These are phyloP conservation scores for Ispidina lecontei DNA, from an alignment of 2,797 vertebrate genomes.

Conservation along the genomic window DNA sequence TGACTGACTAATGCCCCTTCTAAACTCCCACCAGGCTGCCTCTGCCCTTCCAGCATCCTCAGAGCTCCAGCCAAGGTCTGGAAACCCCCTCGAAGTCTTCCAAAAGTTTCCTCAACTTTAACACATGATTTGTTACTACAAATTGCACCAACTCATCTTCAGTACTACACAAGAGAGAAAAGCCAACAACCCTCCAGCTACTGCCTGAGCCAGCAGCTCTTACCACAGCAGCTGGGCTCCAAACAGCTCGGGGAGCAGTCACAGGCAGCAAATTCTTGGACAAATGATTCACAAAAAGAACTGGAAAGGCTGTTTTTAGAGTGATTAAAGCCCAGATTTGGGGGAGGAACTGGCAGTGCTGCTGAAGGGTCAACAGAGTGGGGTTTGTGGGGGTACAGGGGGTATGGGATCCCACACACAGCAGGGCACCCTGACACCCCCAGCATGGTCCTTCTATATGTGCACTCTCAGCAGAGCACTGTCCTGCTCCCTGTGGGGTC, in stretches of 20 bases:
- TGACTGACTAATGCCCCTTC: background rate
- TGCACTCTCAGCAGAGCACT: rapidly evolving
- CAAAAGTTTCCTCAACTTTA: background rate
- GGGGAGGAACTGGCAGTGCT: background rate
- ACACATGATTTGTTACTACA: background rate
- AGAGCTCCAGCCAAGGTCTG: background rate
- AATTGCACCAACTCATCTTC: background rate
- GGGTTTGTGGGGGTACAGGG: too few species aligned
- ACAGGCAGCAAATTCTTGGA: background rate
- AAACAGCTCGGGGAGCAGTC: background rate
- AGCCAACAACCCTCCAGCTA: rapidly evolving
- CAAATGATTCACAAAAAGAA: background rate
- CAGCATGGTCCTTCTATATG: rapidly evolving
- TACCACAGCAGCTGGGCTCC: background rate
- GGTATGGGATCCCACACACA: background rate
- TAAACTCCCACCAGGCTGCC: background rate
- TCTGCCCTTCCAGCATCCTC: background rate
- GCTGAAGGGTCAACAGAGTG: background rate
- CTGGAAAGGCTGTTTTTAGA: background rate
- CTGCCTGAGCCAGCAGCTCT: background rate
- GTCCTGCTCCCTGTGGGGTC: background rate
- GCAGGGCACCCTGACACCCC: background rate
- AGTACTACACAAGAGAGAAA: background rate
- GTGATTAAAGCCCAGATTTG: background rate
- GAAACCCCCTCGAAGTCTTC: background rate